phyloP scores from a whole-genome alignment of 1,140 invertebrate genomes.

The Meloidogyne exigua region DNA sequence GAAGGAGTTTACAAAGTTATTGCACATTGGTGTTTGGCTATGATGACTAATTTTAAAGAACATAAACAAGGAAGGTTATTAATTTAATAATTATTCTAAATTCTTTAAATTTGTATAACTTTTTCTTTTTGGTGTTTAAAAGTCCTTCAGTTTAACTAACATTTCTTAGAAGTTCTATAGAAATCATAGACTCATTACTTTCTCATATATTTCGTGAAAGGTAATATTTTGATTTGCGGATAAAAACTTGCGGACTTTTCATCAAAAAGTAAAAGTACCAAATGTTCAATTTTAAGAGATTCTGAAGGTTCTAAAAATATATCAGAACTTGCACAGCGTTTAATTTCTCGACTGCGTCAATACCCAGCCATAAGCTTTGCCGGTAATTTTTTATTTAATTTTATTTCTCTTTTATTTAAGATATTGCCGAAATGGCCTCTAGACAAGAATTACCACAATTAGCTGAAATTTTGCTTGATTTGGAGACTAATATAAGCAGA shows the following conservation, averaged over 20 bases:
- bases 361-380: constrained; percentile 42
- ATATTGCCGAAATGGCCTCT: constrained; percentile 35
- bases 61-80: neutral
- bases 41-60: constrained; percentile 23
- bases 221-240: too few relatives aligned
- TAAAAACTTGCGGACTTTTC: too few relatives aligned
- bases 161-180: too few relatives aligned
- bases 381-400: constrained; percentile 13
- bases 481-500: constrained; percentile 31
- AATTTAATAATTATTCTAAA: too few relatives aligned
- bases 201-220: too few relatives aligned
- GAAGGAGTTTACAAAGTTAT: constrained; percentile 37
- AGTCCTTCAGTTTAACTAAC: too few relatives aligned
- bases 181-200: too few relatives aligned
- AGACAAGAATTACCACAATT: constrained; percentile 21
- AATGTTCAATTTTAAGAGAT: neutral
- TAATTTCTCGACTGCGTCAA: constrained; percentile 24
- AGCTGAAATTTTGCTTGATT: constrained; percentile 32
- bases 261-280: too few relatives aligned
- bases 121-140: too few relatives aligned
- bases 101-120: too few relatives aligned
- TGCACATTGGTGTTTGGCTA: constrained; percentile 33
- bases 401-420: neutral
- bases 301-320: neutral
- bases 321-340: constrained; percentile 19